phyloP scores from a whole-genome alignment of 1,140 invertebrate genomes.

The Dolichoris vasculosae region DNA sequence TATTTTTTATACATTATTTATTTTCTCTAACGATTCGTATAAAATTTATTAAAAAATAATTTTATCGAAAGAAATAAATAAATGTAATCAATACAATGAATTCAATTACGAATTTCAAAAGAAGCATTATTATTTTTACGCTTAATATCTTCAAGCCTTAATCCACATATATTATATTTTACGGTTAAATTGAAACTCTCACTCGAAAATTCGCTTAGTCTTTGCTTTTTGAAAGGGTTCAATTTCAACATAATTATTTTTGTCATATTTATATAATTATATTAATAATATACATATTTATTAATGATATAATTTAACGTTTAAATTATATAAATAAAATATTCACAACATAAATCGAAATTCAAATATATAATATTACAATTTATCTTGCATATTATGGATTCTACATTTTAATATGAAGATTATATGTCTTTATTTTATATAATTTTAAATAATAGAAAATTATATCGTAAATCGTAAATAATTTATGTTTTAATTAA shows the following conservation, averaged over 20 bases:
- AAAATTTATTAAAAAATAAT: not conserved
- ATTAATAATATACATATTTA: not conserved
- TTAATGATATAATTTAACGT: no score
- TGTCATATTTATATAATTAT: not conserved
- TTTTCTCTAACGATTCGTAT: not conserved
- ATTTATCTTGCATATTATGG: no score
- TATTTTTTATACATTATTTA: no score
- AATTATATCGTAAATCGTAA: no score
- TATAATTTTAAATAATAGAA: no score
- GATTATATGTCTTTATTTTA: no score
- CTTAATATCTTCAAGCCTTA: not conserved
- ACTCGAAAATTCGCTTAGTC: constrained; percentile 11
- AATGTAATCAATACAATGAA: not conserved
- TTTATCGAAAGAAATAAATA: not conserved
- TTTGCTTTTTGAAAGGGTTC: not conserved
- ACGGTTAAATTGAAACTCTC: not conserved
- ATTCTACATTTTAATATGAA: no score
- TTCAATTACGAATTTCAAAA: not conserved
- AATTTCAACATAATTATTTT: constrained; percentile 3
- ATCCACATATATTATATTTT: constrained; percentile 22
- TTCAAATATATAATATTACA: no score
- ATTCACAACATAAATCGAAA: no score
- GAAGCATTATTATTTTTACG: not conserved
- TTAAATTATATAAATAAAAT: no score
- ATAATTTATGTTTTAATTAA: no score